phyloP scores from a whole-genome alignment of 2,113 vertebrate species.

The Dinomys branickii region DNA sequence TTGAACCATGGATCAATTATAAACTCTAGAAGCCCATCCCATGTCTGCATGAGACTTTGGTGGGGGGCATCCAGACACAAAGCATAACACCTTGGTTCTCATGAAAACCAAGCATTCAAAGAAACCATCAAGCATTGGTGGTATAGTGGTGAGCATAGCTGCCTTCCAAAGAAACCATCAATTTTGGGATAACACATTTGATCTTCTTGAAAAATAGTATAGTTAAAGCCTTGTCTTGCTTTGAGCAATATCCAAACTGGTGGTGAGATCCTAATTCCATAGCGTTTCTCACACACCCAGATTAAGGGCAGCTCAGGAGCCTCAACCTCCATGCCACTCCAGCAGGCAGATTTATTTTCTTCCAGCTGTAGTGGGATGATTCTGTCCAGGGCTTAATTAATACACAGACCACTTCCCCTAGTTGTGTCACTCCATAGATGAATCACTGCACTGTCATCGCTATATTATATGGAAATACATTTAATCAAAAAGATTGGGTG shows the following conservation, averaged over 20 bases:
- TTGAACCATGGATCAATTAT: no score
- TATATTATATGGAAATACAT: background rate
- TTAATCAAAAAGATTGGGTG: background rate
- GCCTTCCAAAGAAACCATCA: background rate
- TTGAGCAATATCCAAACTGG: background rate
- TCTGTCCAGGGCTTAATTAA: slow-evolving; percentile 1
- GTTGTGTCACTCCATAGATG: background rate
- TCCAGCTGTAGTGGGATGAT: background rate
- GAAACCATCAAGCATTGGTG: background rate
- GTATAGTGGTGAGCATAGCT: no score
- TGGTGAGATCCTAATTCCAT: background rate
- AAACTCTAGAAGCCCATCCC: no score
- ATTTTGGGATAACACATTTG: background rate
- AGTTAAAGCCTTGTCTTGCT: background rate
- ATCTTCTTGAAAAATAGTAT: background rate
- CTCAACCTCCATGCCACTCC: background rate
- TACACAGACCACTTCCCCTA: background rate
- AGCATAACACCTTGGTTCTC: background rate
- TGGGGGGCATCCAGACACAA: no score
- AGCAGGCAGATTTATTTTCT: slow-evolving; percentile 10
- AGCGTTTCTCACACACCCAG: background rate
- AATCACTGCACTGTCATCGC: background rate
- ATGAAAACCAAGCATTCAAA: background rate
- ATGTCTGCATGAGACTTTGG: no score
- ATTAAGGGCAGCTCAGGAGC: background rate